These are phyloP conservation scores for Agrotis exclamationis DNA, from an alignment of 2,888 invertebrate genomes.

Conservation along the genomic window DNA sequence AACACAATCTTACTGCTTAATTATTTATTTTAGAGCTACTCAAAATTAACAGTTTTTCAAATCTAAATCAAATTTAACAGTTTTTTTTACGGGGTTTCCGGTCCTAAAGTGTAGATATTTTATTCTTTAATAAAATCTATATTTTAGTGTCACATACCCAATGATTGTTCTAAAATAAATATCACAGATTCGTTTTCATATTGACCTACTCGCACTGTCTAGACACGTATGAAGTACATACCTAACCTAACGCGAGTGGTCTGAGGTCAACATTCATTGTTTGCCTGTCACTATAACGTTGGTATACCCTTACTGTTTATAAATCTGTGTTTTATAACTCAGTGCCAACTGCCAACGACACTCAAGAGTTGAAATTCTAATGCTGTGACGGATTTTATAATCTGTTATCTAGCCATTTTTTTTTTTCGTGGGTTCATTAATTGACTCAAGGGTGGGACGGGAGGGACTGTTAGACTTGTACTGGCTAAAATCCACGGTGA, in stretches of 20 bases:
- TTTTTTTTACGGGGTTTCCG: too few species aligned
- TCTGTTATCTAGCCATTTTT: not conserved
- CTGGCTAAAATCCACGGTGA: too few species aligned
- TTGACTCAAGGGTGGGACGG: too few species aligned
- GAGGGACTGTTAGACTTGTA: too few species aligned
- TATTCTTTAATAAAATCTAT: too few species aligned
- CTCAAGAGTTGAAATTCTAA: constrained; percentile 1
- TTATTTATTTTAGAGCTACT: too few species aligned
- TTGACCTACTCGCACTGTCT: constrained; percentile 4
- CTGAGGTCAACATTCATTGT: constrained; percentile 6
- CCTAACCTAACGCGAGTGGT: not conserved
- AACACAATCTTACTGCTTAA: too few species aligned
- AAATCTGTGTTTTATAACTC: constrained; percentile 1
- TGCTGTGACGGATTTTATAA: not conserved
- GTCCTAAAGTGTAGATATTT: too few species aligned
- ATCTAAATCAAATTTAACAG: too few species aligned
- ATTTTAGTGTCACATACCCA: too few species aligned
- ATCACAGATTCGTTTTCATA: not conserved
- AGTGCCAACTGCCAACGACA: not conserved
- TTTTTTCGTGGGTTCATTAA: too few species aligned
- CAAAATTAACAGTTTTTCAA: too few species aligned
- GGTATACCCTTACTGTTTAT: not conserved
- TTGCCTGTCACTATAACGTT: not conserved
- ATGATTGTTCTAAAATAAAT: constrained; percentile 1
- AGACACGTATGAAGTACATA: not conserved